Conservation (phyloP, 2,113 vertebrate species). For the Cisticola juncidis region DNA sequence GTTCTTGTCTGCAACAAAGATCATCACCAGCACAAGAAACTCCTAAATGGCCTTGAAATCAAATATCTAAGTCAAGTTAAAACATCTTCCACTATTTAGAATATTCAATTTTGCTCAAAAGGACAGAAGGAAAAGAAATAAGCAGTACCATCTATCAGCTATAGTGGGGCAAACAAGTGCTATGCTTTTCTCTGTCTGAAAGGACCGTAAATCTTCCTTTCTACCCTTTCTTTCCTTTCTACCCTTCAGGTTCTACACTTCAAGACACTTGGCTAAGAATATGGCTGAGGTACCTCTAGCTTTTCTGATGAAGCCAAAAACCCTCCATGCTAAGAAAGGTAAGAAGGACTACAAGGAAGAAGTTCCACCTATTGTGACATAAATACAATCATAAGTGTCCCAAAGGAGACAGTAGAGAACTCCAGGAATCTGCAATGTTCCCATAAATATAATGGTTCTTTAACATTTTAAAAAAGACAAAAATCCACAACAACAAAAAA, state of each 20-base stretch:
- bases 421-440: background rate
- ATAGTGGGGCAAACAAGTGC: background rate
- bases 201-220: background rate
- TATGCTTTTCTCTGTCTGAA: background rate
- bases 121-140: background rate
- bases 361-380: background rate
- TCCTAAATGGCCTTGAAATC: background rate
- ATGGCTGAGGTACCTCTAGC: background rate
- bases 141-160: background rate
- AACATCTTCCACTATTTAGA: background rate
- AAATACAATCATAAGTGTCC: background rate
- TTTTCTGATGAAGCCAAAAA: background rate
- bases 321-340: background rate
- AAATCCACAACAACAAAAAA: background rate
- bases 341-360: background rate
- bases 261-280: background rate
- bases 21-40: background rate
- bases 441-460: background rate
- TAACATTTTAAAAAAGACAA: background rate
- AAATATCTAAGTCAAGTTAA: background rate
- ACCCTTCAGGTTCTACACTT: background rate
- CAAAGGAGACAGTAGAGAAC: background rate
- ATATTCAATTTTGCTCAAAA: background rate
- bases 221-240: background rate
- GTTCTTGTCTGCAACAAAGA: background rate